These are phyloP conservation scores for Typhlichthys subterraneus DNA, from an alignment of 2,797 vertebrate genomes.

Conservation along the genomic window DNA sequence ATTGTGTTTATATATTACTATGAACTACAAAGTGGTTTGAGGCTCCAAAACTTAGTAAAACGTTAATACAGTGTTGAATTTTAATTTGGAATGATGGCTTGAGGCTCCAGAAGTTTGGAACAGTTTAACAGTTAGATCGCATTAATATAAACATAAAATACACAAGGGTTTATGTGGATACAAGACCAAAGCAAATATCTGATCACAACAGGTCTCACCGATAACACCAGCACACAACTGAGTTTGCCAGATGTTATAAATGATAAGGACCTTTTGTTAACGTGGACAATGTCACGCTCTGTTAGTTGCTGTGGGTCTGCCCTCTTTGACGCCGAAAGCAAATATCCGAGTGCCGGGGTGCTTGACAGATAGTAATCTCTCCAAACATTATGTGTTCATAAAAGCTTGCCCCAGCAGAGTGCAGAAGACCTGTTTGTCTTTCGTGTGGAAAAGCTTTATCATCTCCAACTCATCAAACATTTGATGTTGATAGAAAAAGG, in stretches of 20 bases:
- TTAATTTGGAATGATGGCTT: too few relatives aligned
- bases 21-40: too few relatives aligned
- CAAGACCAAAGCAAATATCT: constrained; percentile 44
- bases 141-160: constrained; percentile 47
- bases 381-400: constrained; percentile 42
- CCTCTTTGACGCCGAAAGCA: constrained; percentile 57
- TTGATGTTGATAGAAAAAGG: constrained; percentile 2
- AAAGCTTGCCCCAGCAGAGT: constrained; percentile 33
- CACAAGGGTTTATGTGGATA: constrained; percentile 32
- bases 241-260: constrained; percentile 52
- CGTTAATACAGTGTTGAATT: too few relatives aligned
- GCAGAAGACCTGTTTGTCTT: constrained; percentile 26
- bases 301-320: constrained; percentile 40
- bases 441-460: constrained; percentile 28
- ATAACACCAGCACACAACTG: constrained; percentile 38
- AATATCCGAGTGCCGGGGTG: constrained; percentile 52
- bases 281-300: constrained; percentile 61
- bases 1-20: too few relatives aligned
- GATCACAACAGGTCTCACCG: constrained; percentile 29
- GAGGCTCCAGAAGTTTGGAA: neutral
- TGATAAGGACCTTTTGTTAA: constrained; percentile 60
- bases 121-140: neutral
- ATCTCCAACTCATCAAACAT: constrained; percentile 19
- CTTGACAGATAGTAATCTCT: constrained; percentile 60
- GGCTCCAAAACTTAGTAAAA: too few relatives aligned